phyloP scores from a whole-genome alignment of 2,113 vertebrate species.

The Dascyllus trimaculatus region DNA sequence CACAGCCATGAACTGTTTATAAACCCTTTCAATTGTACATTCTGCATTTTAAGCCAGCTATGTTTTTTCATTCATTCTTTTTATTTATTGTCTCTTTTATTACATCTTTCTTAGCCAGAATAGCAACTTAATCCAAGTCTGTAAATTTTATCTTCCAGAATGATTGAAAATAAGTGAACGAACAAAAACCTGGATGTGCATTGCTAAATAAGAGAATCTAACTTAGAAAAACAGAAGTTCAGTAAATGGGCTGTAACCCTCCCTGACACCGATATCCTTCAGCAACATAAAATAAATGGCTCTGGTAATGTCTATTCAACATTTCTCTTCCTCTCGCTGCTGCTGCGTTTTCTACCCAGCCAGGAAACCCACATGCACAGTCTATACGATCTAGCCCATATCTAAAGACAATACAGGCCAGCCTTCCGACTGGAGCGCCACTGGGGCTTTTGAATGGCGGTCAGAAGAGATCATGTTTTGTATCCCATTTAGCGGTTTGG shows the following conservation, averaged over 20 bases:
- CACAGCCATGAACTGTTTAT: no score
- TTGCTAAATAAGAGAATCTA: neutral
- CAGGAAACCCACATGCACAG: slow-evolving; percentile 64
- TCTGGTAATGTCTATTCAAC: slow-evolving; percentile 64
- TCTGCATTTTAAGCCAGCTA: no score
- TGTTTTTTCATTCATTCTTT: no score
- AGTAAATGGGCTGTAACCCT: slow-evolving; percentile 54
- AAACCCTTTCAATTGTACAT: no score
- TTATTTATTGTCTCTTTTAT: no score
- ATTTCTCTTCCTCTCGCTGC: slow-evolving; percentile 62
- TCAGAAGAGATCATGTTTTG: slow-evolving; percentile 60
- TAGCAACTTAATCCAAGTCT: neutral
- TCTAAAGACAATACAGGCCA: slow-evolving; percentile 68
- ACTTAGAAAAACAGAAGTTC: slow-evolving; percentile 41
- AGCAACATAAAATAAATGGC: slow-evolving; percentile 48
- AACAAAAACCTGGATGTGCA: slow-evolving; percentile 19
- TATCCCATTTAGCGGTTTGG: slow-evolving; percentile 52
- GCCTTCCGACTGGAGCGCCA: slow-evolving; percentile 29
- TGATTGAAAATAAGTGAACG: slow-evolving; percentile 7
- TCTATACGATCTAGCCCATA: slow-evolving; percentile 51
- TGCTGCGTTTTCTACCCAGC: slow-evolving; percentile 36
- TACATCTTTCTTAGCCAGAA: neutral
- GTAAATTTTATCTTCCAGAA: no score
- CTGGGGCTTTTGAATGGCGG: slow-evolving; percentile 45
- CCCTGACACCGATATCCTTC: slow-evolving; percentile 53